phyloP scores from a whole-genome alignment of 2,797 vertebrate genomes.

The Sternarchorhynchus goeldii region DNA sequence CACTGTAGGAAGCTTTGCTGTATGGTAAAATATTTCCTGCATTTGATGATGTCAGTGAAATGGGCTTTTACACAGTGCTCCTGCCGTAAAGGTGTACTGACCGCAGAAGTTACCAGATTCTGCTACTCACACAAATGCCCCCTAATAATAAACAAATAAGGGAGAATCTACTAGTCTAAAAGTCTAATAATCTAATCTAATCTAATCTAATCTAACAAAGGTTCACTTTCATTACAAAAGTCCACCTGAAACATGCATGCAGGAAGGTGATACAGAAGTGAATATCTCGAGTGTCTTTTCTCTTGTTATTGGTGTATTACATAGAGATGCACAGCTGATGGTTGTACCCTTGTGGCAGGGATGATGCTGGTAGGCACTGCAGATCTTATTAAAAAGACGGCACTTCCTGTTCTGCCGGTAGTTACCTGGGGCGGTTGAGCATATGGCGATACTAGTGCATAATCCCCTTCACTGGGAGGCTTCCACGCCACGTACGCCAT shows the following conservation, averaged over 20 bases:
- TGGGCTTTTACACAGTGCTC: slow-evolving; percentile 15
- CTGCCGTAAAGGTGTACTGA: slow-evolving; percentile 27
- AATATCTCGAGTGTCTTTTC: slow-evolving; percentile 6
- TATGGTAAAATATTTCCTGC: slow-evolving; percentile 31
- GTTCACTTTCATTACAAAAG: background rate
- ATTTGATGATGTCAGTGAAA: slow-evolving; percentile 44
- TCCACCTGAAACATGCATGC: background rate
- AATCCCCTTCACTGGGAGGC: slow-evolving; percentile 50
- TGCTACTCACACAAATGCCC: background rate
- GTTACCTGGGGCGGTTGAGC: slow-evolving; percentile 63
- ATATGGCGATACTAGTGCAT: slow-evolving; percentile 62
- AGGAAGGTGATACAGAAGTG: background rate
- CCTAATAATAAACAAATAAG: background rate
- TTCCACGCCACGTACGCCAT: slow-evolving; percentile 36
- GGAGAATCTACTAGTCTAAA: too few relatives aligned
- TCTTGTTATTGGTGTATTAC: slow-evolving; percentile 18
- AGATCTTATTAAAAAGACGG: slow-evolving; percentile 67
- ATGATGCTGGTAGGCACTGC: slow-evolving; percentile 47
- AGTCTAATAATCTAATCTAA: too few relatives aligned
- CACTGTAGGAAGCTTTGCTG: slow-evolving; percentile 6
- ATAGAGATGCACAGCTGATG: slow-evolving; percentile 48
- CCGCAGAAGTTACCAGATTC: slow-evolving; percentile 32
- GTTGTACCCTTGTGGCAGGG: slow-evolving; percentile 48
- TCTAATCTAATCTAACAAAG: too few relatives aligned
- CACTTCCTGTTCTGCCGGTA: slow-evolving; percentile 66